These are phyloP conservation scores for Gymnothorax reevesii DNA, from an alignment of 2,797 vertebrate species.

Conservation along the genomic window DNA sequence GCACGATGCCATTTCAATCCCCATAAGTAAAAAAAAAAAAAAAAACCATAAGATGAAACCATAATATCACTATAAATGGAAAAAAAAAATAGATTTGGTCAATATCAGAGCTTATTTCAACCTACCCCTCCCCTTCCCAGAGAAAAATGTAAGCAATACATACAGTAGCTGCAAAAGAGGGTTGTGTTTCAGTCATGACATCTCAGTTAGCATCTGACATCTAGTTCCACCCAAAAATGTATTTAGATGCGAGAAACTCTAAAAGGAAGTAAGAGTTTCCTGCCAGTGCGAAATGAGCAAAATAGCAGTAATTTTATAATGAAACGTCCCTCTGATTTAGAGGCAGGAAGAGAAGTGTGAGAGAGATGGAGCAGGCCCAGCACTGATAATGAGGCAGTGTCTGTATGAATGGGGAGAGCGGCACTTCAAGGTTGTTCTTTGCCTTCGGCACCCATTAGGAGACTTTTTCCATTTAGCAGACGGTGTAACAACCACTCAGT, in stretches of 20 bases:
- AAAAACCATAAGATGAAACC: too few species aligned
- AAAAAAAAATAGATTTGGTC: background rate
- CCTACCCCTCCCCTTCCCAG: background rate
- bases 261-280: background rate
- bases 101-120: background rate
- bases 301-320: background rate
- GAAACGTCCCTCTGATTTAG: background rate
- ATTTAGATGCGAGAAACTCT: background rate
- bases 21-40: conserved; percentile 5
- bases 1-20: background rate
- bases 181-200: background rate
- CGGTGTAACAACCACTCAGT: conserved; percentile 23
- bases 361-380: background rate
- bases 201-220: background rate
- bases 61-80: background rate
- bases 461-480: conserved; percentile 35
- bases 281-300: background rate
- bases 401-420: background rate
- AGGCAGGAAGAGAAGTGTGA: conserved; percentile 8
- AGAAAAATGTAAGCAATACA: background rate
- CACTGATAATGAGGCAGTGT: background rate
- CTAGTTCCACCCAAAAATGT: background rate
- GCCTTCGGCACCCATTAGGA: conserved; percentile 35
- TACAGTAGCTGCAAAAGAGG: background rate
- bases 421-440: conserved; percentile 18